Evolutionary conservation across 2,113 vertebrate genomes (phyloP).

Genomic region (Notothenia coriiceps): DNA sequence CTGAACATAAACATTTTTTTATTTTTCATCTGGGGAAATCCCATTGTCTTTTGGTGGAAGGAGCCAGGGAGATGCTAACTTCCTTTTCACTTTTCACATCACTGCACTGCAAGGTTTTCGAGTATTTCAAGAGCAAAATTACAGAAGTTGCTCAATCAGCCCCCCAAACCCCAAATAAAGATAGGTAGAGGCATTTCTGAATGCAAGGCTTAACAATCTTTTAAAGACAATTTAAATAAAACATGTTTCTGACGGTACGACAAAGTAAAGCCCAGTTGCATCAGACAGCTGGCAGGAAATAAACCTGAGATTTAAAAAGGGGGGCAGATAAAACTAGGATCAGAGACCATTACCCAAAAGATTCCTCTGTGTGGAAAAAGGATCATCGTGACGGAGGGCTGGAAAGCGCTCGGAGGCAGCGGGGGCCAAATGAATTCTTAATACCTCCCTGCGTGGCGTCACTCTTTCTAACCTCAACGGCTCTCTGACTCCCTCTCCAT

Average conservation of each 20-base stretch:
- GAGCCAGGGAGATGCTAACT: too few relatives aligned
- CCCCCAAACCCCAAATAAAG: too few relatives aligned
- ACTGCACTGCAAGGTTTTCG: too few relatives aligned
- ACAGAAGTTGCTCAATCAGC: too few relatives aligned
- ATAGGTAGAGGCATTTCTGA: too few relatives aligned
- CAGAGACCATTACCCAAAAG: constrained; percentile 39
- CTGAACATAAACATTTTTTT: too few relatives aligned
- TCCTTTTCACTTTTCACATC: too few relatives aligned
- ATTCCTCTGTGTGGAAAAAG: constrained; percentile 40
- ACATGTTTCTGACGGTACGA: neutral
- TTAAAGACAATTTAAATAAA: too few relatives aligned
- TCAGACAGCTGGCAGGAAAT: constrained; percentile 4
- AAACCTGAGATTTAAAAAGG: constrained; percentile 19
- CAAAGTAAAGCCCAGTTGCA: neutral
- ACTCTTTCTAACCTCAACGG: constrained; percentile 28
- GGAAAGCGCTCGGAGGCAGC: constrained; percentile 41
- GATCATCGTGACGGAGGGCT: constrained; percentile 49
- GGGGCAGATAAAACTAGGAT: constrained; percentile 13
- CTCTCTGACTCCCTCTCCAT: constrained; percentile 27
- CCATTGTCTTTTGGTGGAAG: too few relatives aligned
- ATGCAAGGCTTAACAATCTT: too few relatives aligned
- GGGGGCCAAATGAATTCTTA: constrained; percentile 71
- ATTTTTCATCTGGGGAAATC: too few relatives aligned
- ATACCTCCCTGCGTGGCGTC: constrained; percentile 61
- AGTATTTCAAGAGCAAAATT: too few relatives aligned